These are phyloP conservation scores for Turnix velox DNA, from an alignment of 2,113 vertebrate species.

Conservation along the genomic window DNA sequence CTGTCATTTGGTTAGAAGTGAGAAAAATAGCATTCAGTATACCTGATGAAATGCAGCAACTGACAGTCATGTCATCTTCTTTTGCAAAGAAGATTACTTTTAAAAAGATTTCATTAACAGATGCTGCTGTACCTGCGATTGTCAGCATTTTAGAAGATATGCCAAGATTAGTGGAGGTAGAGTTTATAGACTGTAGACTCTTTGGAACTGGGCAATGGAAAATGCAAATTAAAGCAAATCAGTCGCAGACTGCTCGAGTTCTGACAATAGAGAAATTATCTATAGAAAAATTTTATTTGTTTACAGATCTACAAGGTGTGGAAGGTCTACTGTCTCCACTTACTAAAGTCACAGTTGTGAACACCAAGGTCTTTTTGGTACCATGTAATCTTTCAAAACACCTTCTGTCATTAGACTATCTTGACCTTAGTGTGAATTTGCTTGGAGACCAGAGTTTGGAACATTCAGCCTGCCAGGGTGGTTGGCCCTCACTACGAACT, in stretches of 20 bases:
- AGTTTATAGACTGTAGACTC: conserved; percentile 58
- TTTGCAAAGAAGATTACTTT: conserved; percentile 51
- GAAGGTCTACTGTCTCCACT: background rate
- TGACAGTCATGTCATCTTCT: background rate
- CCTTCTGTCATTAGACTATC: conserved; percentile 67
- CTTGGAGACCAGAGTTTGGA: conserved; percentile 67
- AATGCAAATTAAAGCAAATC: background rate
- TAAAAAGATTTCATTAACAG: conserved; percentile 38
- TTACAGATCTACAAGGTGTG: conserved; percentile 44
- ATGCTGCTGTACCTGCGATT: conserved; percentile 8
- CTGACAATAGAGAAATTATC: conserved; percentile 4
- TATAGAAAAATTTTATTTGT: conserved; percentile 40
- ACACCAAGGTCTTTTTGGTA: conserved; percentile 74
- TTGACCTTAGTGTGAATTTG: conserved; percentile 80
- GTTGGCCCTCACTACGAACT: conserved; percentile 56
- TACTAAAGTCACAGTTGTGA: conserved; percentile 39
- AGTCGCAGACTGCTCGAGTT: background rate
- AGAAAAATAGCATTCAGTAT: conserved; percentile 2
- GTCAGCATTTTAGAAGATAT: background rate
- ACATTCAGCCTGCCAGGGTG: conserved; percentile 61
- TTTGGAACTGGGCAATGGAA: conserved; percentile 56
- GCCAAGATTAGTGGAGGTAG: conserved; percentile 14
- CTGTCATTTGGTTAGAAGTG: conserved; percentile 67
- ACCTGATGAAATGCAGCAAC: background rate
- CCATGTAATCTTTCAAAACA: conserved; percentile 61